Evolutionary conservation across 2,113 vertebrate genomes (phyloP).

Genomic region (Ia io): DNA sequence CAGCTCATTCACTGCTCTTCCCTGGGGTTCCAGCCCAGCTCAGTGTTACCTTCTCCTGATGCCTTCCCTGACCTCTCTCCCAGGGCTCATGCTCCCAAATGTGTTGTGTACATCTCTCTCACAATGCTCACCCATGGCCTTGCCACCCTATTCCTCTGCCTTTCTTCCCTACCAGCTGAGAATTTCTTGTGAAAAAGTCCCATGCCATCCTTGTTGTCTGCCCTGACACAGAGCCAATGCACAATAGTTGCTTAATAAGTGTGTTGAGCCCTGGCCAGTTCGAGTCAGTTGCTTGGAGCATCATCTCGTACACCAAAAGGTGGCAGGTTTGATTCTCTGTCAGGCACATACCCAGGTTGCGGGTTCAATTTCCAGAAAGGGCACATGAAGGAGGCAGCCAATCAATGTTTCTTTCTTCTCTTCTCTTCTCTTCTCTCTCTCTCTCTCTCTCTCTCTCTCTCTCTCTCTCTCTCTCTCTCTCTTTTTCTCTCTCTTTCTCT

Average conservation of each 20-base stretch:
- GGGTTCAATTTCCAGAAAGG: not conserved
- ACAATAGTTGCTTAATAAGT: not conserved
- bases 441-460: too few relatives aligned
- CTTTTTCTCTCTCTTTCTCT: not conserved
- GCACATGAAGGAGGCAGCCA: not conserved
- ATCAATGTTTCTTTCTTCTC: not conserved
- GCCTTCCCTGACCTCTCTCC: not conserved
- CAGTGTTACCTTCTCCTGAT: not conserved
- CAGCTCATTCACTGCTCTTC: not conserved
- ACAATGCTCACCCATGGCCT: rapidly evolving
- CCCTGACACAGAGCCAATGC: not conserved
- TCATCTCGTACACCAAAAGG: not conserved
- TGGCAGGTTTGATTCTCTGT: not conserved
- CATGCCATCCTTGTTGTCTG: not conserved
- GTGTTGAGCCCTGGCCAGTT: not conserved
- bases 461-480: not conserved
- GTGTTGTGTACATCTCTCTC: rapidly evolving
- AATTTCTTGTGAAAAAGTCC: not conserved
- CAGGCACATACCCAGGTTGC: not conserved
- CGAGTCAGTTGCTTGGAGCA: not conserved
- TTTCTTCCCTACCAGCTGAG: not conserved
- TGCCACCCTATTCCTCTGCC: not conserved
- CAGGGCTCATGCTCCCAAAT: not conserved
- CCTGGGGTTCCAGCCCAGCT: not conserved
- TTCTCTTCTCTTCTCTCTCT: too few relatives aligned